These are phyloP conservation scores for Drosophila meridionalis DNA, from an alignment of 2,888 invertebrate species.

Conservation along the genomic window DNA sequence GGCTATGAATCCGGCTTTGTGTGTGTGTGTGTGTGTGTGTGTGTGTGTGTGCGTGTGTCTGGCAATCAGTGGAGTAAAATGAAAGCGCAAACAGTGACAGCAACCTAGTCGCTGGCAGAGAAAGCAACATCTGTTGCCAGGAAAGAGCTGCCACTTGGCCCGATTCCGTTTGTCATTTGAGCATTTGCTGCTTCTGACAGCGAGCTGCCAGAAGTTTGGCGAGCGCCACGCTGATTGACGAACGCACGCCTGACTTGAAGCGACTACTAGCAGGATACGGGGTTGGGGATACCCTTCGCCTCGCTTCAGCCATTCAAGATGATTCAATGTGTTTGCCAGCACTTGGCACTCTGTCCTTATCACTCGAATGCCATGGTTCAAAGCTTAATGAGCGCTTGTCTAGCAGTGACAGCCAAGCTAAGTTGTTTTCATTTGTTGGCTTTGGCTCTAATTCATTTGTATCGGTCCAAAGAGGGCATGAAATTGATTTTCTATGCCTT, in stretches of 20 bases:
- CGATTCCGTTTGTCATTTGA: conserved; percentile 74
- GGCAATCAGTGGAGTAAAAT: conserved; percentile 49
- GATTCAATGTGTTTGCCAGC: conserved; percentile 55
- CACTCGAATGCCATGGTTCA: conserved; percentile 63
- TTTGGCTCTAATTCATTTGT: conserved; percentile 51
- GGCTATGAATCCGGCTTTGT: neutral
- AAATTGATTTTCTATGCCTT: conserved; percentile 56
- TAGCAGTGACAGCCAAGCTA: conserved; percentile 67
- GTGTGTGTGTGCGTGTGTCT: conserved; percentile 8
- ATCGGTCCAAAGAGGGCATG: conserved; percentile 35
- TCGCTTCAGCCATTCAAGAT: conserved; percentile 2
- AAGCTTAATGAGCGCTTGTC: conserved; percentile 74
- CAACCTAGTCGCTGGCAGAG: conserved; percentile 35
- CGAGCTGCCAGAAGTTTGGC: conserved; percentile 70
- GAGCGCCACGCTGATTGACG: conserved; percentile 64
- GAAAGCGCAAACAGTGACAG: conserved; percentile 44
- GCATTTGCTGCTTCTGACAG: conserved; percentile 70
- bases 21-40: neutral
- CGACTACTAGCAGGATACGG: neutral
- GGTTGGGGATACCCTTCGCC: neutral
- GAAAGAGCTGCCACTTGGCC: conserved; percentile 49
- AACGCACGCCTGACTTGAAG: conserved; percentile 44
- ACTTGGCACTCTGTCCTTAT: conserved; percentile 54
- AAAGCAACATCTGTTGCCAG: conserved; percentile 50
- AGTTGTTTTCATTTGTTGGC: conserved; percentile 56